Percentiles rank a stretch among this genome's conserved stretches.
phyloP scores from a whole-genome alignment of 1,140 invertebrate species.

The Apis cerana region DNA sequence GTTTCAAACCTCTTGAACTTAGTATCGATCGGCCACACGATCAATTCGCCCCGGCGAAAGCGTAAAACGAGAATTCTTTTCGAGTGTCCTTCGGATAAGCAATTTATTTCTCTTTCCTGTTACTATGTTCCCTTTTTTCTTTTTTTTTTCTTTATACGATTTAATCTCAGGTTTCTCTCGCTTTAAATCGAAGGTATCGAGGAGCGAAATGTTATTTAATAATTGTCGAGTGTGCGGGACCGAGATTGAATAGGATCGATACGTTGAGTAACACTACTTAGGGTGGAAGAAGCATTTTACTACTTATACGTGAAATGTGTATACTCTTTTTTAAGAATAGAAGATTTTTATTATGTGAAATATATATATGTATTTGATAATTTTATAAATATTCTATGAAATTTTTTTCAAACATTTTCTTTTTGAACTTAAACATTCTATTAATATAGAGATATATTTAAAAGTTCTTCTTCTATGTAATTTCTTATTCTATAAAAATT shows the following conservation, averaged over 20 bases:
- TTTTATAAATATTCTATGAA: no score
- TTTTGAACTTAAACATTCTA: no score
- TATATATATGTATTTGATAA: no score
- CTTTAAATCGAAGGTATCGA: background rate
- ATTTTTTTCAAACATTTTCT: no score
- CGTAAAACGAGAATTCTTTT: constrained; percentile 8
- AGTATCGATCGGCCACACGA: constrained; percentile 30
- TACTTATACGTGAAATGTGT: background rate
- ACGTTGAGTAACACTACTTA: background rate
- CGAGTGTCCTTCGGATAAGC: constrained; percentile 12
- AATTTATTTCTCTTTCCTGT: constrained; percentile 1
- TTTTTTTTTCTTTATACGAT: background rate
- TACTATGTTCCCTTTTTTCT: background rate
- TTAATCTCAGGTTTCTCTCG: background rate
- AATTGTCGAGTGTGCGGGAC: no score
- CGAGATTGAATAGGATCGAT: background rate
- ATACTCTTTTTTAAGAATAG: no score
- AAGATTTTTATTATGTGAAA: no score
- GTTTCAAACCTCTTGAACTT: constrained; percentile 19
- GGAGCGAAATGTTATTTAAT: background rate
- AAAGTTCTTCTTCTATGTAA: no score
- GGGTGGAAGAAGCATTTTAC: background rate
- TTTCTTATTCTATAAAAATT: no score
- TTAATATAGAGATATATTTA: no score
- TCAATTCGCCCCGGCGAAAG: constrained; percentile 12